Evolutionary conservation across 2,888 invertebrate genomes (phyloP), one percentile per base, ranked within the genome.

Genomic region (Pachycephus smyrnensis): DNA sequence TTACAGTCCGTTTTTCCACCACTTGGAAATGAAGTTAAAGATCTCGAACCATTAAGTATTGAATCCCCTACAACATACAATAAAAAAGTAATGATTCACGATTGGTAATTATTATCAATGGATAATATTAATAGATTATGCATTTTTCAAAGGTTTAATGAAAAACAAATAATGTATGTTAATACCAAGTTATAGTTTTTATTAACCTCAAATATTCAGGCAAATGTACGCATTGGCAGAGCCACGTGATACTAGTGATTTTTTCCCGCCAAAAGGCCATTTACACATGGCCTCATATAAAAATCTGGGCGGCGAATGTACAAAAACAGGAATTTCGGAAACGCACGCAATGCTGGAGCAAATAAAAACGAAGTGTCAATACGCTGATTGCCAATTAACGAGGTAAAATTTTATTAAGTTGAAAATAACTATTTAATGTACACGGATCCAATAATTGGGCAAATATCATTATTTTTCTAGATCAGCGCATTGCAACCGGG

Each of bases 41-140:
- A 80, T 11, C 30, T 78, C 1, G 80, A 84, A 69, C 76, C 78
- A 12, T 82, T 84, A 9, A 15, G 83, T 69, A 82, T 80, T 37
- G 80, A 81, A 31, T 77, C 79, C n/a, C 83, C 86, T 68, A 78
- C 79, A 11, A 75, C 78, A 6, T 86, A 88, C n/a, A 84, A 79
- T 55, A 73, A 83, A 11, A 89, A 86, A 84, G 86, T 88, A 12
- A 86, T 86, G 81, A 82, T 87, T 31, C 86, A 87, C n/a, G 81
- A 86, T 77, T 88, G 89, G 88, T 88, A 78, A 76, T 80, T 76
- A 32, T 23, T 55, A 55, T 55, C 9, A 55, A 55, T 55, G 73
- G 68, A 73, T 75, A 35, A 1, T 75, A 55, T 76, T 35, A 30
- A 12, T 12, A 68, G 69, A 68, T 77, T 69, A 32, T 74, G 31